These are phyloP conservation scores for Sardina pilchardus DNA, from an alignment of 2,113 vertebrate species.

Conservation along the genomic window DNA sequence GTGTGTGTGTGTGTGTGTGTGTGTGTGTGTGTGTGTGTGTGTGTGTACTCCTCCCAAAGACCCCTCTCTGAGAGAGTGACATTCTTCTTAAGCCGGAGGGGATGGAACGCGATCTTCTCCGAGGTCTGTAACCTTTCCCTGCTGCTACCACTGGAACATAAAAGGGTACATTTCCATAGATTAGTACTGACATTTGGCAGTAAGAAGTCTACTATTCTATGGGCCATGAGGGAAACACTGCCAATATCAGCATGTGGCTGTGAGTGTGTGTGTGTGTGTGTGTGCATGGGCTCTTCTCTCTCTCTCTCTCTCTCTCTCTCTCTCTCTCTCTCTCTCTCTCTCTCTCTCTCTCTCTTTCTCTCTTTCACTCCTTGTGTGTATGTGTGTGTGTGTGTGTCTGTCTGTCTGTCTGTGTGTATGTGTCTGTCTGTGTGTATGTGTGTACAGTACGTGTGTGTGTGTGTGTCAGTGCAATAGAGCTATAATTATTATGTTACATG, in stretches of 20 bases:
- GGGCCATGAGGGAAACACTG: neutral
- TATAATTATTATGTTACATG: neutral
- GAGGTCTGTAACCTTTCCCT: neutral
- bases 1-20: too few species aligned
- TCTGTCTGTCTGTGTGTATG: too few species aligned
- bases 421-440: too few species aligned
- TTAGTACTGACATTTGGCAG: neutral
- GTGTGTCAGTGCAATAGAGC: too few species aligned
- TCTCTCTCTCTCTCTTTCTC: too few species aligned
- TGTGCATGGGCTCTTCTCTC: too few species aligned
- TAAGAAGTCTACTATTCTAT: neutral
- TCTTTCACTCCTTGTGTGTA: too few species aligned
- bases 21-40: too few species aligned
- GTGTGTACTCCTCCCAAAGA: neutral
- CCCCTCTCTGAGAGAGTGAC: constrained; percentile 1
- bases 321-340: too few species aligned
- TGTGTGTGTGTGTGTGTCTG: too few species aligned
- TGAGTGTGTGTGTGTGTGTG: neutral
- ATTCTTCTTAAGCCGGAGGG: neutral
- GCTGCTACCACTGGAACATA: neutral
- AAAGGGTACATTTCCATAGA: constrained; percentile 5
- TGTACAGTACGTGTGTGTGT: too few species aligned
- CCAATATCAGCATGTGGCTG: neutral
- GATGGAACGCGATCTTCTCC: neutral
- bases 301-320: too few species aligned